Evolutionary conservation across 2,113 vertebrate genomes (phyloP).

Genomic region (Strigops habroptila): DNA sequence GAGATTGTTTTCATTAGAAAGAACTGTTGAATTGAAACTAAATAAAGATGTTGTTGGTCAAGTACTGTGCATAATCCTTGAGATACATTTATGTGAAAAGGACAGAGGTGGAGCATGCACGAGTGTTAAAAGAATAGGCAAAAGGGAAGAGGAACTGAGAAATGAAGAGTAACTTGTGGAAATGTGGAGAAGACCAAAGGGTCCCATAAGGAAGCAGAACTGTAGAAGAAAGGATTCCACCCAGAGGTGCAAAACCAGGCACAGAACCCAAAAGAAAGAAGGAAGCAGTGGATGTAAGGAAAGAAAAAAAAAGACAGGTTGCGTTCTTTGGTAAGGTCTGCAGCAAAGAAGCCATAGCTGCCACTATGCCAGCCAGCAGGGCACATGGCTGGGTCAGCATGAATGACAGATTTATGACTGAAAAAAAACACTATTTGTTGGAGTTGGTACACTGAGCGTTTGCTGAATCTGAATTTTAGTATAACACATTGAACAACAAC

Average conservation of each 20-base stretch:
- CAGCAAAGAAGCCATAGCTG: background rate
- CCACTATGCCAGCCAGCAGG: background rate
- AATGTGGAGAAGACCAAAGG: background rate
- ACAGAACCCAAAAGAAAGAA: background rate
- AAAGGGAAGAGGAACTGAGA: background rate
- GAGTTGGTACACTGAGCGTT: background rate
- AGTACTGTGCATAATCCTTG: background rate
- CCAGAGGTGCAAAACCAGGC: background rate
- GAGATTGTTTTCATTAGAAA: background rate
- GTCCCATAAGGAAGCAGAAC: background rate
- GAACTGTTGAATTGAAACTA: background rate
- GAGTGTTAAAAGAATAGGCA: background rate
- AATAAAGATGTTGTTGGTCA: background rate
- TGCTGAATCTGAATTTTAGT: background rate
- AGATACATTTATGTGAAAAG: background rate
- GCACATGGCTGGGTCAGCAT: background rate
- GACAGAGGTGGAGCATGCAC: background rate
- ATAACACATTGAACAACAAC: rapidly evolving
- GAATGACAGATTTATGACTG: background rate
- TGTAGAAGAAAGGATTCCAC: background rate
- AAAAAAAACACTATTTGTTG: background rate
- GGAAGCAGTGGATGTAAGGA: background rate
- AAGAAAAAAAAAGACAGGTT: background rate
- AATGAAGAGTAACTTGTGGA: background rate
- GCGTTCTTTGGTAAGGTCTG: background rate